Evolutionary conservation across 2,113 vertebrate species (phyloP), one percentile per base, ranked within the genome.

Genomic region (Dasyprocta punctata): DNA sequence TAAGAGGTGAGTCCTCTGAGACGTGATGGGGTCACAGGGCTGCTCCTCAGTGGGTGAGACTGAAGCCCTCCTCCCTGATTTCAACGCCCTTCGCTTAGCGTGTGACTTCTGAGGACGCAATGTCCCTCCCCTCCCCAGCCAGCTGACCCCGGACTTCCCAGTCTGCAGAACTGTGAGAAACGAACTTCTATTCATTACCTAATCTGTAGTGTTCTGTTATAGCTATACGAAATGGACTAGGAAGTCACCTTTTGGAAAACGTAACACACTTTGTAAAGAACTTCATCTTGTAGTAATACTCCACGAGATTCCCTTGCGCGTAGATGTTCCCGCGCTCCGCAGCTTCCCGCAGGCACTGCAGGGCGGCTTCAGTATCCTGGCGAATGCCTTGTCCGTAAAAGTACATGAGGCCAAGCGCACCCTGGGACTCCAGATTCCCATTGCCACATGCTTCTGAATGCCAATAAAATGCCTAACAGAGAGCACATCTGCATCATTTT

Each of bases 401-500:
- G 97, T 99, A 99, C 99, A 99, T 99, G 90, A 99, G 93, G 0
- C 99, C 99, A 73, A 99, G 98, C 0, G 98, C 98, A 60, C 99
- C 99, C 93, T 99, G 99, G 16, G 99, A 99, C 98, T 99, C 99
- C 98, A 99, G 93, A 33, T 97, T 99, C 83, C 99, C 99, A 83
- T 99, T 99, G 80, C 98, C 98, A 97, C 99, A 99, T 2, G 99
- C 99, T 98, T 99, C 98, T 1, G 99, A 99, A 96, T 99, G 99
- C 99, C 99, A 99, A 63, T 97, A 99, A 96, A 99, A 99, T 30
- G 99, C 99, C 99, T 99, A 92, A 84, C 60, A 56, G 95, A 49
- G 90, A 88, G 63, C 77, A 97, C 52, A 92, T 19, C 26, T 28
- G 63, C 20, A 22, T 58, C 44, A 54, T 58, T 58, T 86, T 77